These are phyloP conservation scores for Hyles vespertilio DNA, from an alignment of 1,140 invertebrate species.

Conservation along the genomic window DNA sequence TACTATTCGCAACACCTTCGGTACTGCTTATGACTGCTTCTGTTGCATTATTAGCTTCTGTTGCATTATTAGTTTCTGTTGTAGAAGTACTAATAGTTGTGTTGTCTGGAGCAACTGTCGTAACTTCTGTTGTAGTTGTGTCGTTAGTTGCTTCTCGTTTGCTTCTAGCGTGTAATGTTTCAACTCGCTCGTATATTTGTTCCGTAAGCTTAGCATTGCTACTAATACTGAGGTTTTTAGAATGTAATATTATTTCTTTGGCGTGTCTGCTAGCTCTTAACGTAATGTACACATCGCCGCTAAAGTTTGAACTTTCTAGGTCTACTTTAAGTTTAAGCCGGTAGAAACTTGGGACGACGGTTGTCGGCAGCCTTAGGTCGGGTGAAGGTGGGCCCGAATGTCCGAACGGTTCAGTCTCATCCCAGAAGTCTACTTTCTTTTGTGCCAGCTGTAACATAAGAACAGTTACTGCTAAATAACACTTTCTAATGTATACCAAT, in stretches of 20 bases:
- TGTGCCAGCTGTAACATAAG: conserved; percentile 47
- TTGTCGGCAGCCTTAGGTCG: conserved; percentile 76
- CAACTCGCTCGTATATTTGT: conserved; percentile 60
- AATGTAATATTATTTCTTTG: conserved; percentile 80
- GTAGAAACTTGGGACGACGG: conserved; percentile 82
- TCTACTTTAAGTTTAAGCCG: conserved; percentile 79
- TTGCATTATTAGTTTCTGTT: conserved; percentile 13
- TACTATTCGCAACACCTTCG: conserved; percentile 1
- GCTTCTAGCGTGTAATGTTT: conserved; percentile 39
- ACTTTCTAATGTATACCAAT: neutral
- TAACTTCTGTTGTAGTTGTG: conserved; percentile 10
- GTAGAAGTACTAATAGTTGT: neutral
- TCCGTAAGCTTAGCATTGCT: conserved; percentile 59
- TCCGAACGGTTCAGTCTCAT: conserved; percentile 55
- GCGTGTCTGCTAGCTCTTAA: conserved; percentile 59
- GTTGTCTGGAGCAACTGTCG: neutral
- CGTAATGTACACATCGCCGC: conserved; percentile 79
- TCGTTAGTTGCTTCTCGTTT: conserved; percentile 26
- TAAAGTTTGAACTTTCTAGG: conserved; percentile 78
- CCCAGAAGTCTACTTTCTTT: conserved; percentile 47
- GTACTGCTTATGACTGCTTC: neutral
- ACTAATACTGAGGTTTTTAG: conserved; percentile 77
- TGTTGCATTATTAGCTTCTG: neutral
- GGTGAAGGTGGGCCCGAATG: conserved; percentile 35
- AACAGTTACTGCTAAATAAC: too few relatives aligned